phyloP scores from a whole-genome alignment of 2,113 vertebrate genomes.

The Pollimyrus isidori region DNA sequence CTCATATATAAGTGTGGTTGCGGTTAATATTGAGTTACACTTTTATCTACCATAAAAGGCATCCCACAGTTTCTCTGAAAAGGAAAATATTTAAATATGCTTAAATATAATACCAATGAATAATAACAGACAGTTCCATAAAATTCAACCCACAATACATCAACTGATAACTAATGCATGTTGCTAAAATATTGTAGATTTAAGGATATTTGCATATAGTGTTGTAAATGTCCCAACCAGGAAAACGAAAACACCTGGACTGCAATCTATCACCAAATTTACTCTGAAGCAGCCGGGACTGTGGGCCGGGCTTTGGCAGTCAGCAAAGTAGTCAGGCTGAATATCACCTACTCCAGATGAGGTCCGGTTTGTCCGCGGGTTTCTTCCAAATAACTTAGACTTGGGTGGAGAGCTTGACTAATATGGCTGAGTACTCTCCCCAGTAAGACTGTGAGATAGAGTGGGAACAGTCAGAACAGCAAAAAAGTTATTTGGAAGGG shows the following conservation, averaged over 20 bases:
- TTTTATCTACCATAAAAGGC: not conserved
- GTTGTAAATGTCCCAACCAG: not conserved
- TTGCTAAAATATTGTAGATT: not conserved
- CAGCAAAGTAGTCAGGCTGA: slow-evolving; percentile 12
- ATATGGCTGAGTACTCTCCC: not conserved
- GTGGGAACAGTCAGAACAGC: slow-evolving; percentile 16
- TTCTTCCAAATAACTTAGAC: slow-evolving; percentile 11
- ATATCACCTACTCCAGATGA: not conserved
- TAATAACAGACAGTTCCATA: not conserved
- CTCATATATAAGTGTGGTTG: not conserved
- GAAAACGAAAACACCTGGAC: not conserved
- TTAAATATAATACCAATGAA: not conserved
- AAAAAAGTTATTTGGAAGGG: slow-evolving; percentile 16
- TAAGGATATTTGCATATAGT: not conserved
- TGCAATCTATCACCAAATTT: not conserved
- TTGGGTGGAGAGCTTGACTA: not conserved
- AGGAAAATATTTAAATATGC: not conserved
- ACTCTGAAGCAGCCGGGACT: not conserved
- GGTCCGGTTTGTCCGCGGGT: not conserved
- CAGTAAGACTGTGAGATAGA: not conserved
- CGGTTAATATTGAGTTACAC: not conserved
- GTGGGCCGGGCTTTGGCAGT: slow-evolving; percentile 18
- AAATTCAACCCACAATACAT: not conserved
- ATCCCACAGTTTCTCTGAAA: not conserved
- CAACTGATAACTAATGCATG: not conserved